Base-by-base conservation (phyloP, 2,888 invertebrate genomes). In the Hirudinaria manillensis region DNA sequence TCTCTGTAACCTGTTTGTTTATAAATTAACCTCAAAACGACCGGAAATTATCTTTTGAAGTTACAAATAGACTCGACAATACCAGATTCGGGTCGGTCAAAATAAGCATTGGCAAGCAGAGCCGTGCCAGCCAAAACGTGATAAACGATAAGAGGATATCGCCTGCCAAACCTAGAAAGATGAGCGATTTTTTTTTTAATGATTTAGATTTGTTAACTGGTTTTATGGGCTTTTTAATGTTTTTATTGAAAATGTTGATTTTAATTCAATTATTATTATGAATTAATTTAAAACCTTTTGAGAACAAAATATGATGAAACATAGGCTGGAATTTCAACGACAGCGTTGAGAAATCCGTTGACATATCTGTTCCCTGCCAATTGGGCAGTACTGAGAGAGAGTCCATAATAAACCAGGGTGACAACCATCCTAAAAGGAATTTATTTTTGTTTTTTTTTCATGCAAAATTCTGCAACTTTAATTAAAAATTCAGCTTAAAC, bases 321-420 rank as follows among this genome's bases (percentile, higher is more conserved):
- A 76, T 80, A 80, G 36, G 80, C 80, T 3, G 80, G 80, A 29
- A 80, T 77, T 72, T 80, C 80, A n/a, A 80, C 79, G 13, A 79
- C 65, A 24, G 79, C 80, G 61, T 77, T 80, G 53, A 80, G 74
- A 74, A 80, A 80, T 34, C 75, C 77, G 75, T 80, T 80, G 56
- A 82, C 70, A 72, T 80, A 83, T 38, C 81, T 77, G 75, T 82
- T 78, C 34, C 82, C 82, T 29, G 82, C 80, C 32, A 82, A 77
- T 32, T 80, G 78, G 2, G 80, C 77, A 10, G 83, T 82, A 24
- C 81, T 81, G 34, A 83, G 77, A 21, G 81, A 80, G 70, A 83
- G 75, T 0, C 81, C 82, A 73, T 82, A 82, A 74, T 83, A 83
- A 19, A 81, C 81, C 66, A 82, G 74, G 13, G 79, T 79, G 65